Conservation (phyloP, 2,888 invertebrate species). For the Lysandra bellargus region DNA sequence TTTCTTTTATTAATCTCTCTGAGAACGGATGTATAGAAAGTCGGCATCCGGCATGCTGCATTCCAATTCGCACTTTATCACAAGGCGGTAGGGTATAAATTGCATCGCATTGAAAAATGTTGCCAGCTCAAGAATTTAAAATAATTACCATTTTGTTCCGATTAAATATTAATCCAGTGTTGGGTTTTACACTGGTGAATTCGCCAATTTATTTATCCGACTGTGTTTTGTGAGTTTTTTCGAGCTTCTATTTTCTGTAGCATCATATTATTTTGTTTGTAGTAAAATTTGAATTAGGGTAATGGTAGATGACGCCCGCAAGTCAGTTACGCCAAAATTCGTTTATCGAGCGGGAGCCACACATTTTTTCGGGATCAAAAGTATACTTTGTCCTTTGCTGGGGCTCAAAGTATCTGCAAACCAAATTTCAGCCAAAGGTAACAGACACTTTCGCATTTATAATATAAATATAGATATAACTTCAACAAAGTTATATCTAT, state of each 20-base stretch:
- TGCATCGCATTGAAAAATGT: not conserved
- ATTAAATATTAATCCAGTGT: slow-evolving; percentile 28
- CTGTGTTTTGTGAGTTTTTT: not conserved
- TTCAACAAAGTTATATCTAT: no score
- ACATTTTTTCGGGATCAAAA: no score
- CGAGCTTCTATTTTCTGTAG: not conserved
- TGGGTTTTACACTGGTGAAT: not conserved
- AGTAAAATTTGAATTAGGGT: no score
- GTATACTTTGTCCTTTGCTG: no score
- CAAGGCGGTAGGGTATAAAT: not conserved
- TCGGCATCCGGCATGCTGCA: slow-evolving; percentile 23
- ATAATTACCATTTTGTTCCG: slow-evolving; percentile 25
- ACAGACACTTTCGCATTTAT: no score
- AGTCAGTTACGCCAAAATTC: no score
- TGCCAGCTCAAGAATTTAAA: slow-evolving; percentile 10
- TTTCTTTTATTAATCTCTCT: slow-evolving; percentile 65
- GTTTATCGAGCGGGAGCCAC: no score
- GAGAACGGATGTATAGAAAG: slow-evolving; percentile 67
- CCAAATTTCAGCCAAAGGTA: no score
- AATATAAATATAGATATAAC: no score
- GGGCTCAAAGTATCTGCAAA: no score
- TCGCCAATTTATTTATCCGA: slow-evolving; percentile 16
- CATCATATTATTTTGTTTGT: not conserved
- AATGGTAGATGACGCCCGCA: no score
- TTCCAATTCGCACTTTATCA: not conserved